Evolutionary conservation across 2,113 vertebrate species (phyloP), one percentile per base, ranked within the genome.

Genomic region (Trachemys scripta): DNA sequence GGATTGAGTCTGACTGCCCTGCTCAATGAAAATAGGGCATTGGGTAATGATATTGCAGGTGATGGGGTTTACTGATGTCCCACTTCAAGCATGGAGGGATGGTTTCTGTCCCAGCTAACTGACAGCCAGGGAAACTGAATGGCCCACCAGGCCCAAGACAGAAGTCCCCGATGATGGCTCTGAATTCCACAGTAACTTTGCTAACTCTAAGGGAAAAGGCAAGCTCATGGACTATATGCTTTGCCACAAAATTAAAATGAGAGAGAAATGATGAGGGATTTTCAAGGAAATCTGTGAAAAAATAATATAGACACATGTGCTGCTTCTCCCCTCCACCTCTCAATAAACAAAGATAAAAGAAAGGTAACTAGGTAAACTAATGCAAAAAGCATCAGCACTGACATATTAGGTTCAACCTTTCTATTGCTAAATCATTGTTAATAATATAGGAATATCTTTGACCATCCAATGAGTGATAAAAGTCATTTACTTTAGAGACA

Each of bases 31-130:
- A 62, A 86, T 4, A 1, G 5, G 22, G 6, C 38, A 45, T 4
- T 76, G 38, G 75, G 24, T 13, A 14, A 45, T 47, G 25, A 45
- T 25, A 47, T 45, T 24, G 11, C 7, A 27, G 62, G 31, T 65
- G 14, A n/a, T 20, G 10, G 38, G 11, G 75, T 14, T 76, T 45
- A n/a, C 16, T n/a, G 35, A n/a, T 42, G 19, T 42, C 38, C 72
- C 38, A 76, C 25, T 14, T 24, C 42, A 57, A 51, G 0, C 1
- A 42, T 22, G 14, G 42, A 6, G 13, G n/a, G n/a, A 93, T 8
- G 53, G 17, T 49, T 84, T 38, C 35, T 84, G n/a, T 19, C 38
- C 0, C n/a, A 16, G 1, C 2, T 1, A 53, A 59, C 38, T 4
- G 20, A 80, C 2, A 88, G 42, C 7, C 0, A 0, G 20, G 53